Percentiles rank a stretch among this genome's conserved stretches.
Conservation (phyloP, 2,888 invertebrate genomes). For the Ligdia adustata region DNA sequence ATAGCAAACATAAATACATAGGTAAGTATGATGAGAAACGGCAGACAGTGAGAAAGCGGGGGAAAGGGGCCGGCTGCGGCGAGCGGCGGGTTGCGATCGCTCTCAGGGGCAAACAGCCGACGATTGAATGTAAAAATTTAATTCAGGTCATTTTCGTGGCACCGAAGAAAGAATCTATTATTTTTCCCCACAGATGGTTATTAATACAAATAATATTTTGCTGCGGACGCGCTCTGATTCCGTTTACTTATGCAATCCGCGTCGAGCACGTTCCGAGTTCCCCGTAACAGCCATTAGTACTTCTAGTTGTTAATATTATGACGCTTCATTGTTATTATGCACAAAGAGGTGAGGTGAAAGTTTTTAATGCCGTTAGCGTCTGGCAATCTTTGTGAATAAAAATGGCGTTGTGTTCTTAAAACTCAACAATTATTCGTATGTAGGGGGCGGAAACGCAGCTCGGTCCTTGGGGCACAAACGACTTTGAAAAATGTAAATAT, state of each 20-base stretch:
- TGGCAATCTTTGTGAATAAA: constrained; percentile 42
- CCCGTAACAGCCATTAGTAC: constrained; percentile 30
- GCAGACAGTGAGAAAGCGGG: constrained; percentile 41
- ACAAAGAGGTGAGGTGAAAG: constrained; percentile 41
- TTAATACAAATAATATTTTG: constrained; percentile 63
- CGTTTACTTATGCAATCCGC: constrained; percentile 47
- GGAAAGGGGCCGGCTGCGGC: constrained; percentile 37
- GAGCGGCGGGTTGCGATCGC: constrained; percentile 59
- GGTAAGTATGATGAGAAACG: constrained; percentile 58
- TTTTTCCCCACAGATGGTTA: constrained; percentile 65
- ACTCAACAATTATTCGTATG: constrained; percentile 35
- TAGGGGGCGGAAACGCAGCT: constrained; percentile 39
- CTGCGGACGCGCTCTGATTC: constrained; percentile 31
- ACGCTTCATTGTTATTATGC: constrained; percentile 42
- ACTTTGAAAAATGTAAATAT: constrained; percentile 70
- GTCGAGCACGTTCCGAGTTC: constrained; percentile 32
- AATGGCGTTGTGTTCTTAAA: constrained; percentile 36
- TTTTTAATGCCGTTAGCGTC: constrained; percentile 41
- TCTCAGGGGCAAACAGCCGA: constrained; percentile 72
- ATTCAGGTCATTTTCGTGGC: constrained; percentile 77
- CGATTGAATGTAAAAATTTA: constrained; percentile 82
- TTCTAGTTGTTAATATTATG: constrained; percentile 44
- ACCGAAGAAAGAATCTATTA: constrained; percentile 68
- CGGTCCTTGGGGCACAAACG: constrained; percentile 53
- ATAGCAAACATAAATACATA: constrained; percentile 55